These are phyloP conservation scores for Empis stercorea DNA, from an alignment of 2,888 invertebrate species.

Conservation along the genomic window DNA sequence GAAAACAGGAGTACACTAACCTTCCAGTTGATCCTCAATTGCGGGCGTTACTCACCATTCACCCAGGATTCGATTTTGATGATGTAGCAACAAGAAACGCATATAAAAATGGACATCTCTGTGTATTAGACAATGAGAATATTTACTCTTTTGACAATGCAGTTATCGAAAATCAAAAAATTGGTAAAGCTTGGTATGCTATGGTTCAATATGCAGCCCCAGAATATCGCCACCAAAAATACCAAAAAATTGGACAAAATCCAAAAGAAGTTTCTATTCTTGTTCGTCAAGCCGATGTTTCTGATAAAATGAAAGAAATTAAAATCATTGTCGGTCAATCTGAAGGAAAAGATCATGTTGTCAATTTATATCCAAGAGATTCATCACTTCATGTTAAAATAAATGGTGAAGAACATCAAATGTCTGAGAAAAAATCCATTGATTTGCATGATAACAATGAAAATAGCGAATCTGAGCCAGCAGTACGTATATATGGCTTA, in stretches of 20 bases:
- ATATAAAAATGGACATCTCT: constrained; percentile 26
- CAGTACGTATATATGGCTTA: constrained; percentile 37
- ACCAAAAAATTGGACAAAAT: not conserved
- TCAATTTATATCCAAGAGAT: constrained; percentile 14
- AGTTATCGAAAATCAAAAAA: constrained; percentile 40
- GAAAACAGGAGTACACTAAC: constrained; percentile 34
- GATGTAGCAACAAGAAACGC: constrained; percentile 29
- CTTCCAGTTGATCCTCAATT: constrained; percentile 35
- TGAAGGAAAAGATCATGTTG: constrained; percentile 17
- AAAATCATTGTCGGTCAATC: constrained; percentile 33
- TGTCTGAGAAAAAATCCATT: constrained; percentile 24
- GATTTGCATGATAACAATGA: constrained; percentile 21
- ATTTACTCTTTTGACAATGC: constrained; percentile 53
- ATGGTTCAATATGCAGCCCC: constrained; percentile 40
- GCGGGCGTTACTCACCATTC: constrained; percentile 36
- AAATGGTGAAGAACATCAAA: constrained; percentile 22
- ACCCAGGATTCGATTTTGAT: constrained; percentile 29
- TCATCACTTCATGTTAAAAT: constrained; percentile 28
- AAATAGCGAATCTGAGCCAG: constrained; percentile 20
- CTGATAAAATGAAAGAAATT: constrained; percentile 28
- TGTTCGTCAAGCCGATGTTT: constrained; percentile 25
- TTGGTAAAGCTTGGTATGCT: constrained; percentile 48
- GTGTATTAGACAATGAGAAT: constrained; percentile 45
- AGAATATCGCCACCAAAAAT: constrained; percentile 8
- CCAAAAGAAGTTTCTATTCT: constrained; percentile 27